Base-by-base conservation (phyloP, 2,888 invertebrate genomes). In the Flexamia atlantica region DNA sequence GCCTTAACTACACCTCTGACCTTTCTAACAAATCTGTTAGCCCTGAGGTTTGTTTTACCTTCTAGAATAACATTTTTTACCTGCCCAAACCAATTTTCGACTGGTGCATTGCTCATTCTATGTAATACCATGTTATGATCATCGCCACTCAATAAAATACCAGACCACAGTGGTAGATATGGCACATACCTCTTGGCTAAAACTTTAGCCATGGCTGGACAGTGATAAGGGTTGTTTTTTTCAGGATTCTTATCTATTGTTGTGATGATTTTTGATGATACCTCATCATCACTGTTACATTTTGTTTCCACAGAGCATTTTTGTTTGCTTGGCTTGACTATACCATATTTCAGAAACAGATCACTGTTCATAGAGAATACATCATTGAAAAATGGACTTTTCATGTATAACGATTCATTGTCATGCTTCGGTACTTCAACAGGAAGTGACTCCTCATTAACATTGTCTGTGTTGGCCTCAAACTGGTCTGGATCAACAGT, bases 331-430 rank as follows among this genome's bases (percentile, higher is more conserved):
- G 50, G n/a, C 50, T 57, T 57, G 1, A 57, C 2, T 7, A 57
- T 7, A 3, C 23, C 23, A 57, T 57, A 4, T 23, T 23, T 12
- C 20, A 5, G 23, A 57, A 57, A 57, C 3, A 57, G 12, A 46
- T 17, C 46, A 3, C 23, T 14, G 25, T 57, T 23, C 57, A 57
- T 20, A 23, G 12, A 3, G 23, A 2, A 23, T 7, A 57, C 23
- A 23, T 57, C 57, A 23, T 57, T 23, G 14, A 57, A 57, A 25
- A 57, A 57, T 20, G 57, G 57, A 14, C 57, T 57, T 57, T 57
- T 57, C 57, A 4, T 57, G 20, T 57, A 57, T 14, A 57, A 23
- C 23, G 23, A 57, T 23, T 20, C 23, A 57, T 12, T 57, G 5
- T 3, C 23, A 5, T 23, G 23, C 2, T 57, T 57, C 2, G 3